Percentiles rank a stretch among this genome's conserved stretches.
These are phyloP conservation scores for Thymelicus acteon DNA, from an alignment of 2,888 invertebrate species.

Conservation along the genomic window DNA sequence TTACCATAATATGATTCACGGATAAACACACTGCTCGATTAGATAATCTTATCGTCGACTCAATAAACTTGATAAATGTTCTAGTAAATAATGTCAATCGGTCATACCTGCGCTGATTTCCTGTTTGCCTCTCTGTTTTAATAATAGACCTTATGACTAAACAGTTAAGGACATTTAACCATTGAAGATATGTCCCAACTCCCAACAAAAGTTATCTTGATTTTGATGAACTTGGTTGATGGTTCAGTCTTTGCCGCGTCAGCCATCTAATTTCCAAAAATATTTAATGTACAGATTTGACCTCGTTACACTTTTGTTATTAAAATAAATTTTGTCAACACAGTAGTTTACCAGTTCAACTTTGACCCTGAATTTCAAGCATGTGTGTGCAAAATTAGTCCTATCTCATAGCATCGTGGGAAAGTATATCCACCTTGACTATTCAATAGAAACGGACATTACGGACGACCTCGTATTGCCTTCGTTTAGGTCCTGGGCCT, in stretches of 20 bases:
- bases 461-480: slow-evolving; percentile 42
- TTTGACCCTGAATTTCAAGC: slow-evolving; percentile 5
- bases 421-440: slow-evolving; percentile 41
- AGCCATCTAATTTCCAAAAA: no score
- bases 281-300: no score
- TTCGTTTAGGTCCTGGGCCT: slow-evolving; percentile 53
- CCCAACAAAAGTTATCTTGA: no score
- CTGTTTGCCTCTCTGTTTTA: slow-evolving; percentile 30
- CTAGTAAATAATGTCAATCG: slow-evolving; percentile 32
- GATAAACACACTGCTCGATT: slow-evolving; percentile 21
- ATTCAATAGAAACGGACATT: slow-evolving; percentile 39
- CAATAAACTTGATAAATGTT: slow-evolving; percentile 21
- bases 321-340: no score
- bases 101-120: slow-evolving; percentile 22
- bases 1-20: slow-evolving; percentile 24
- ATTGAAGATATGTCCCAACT: not conserved
- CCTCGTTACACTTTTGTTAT: no score
- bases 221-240: not conserved
- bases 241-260: no score
- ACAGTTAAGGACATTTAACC: slow-evolving; percentile 22
- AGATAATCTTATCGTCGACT: slow-evolving; percentile 27
- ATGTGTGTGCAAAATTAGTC: slow-evolving; percentile 1
- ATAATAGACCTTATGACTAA: slow-evolving; percentile 23
- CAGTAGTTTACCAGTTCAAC: not conserved
- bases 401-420: slow-evolving; percentile 38